A percentile compares a stretch with the other conserved stretches of the same genome.
Conservation (phyloP, 2,797 vertebrate species). For the Epinephelus coioides region DNA sequence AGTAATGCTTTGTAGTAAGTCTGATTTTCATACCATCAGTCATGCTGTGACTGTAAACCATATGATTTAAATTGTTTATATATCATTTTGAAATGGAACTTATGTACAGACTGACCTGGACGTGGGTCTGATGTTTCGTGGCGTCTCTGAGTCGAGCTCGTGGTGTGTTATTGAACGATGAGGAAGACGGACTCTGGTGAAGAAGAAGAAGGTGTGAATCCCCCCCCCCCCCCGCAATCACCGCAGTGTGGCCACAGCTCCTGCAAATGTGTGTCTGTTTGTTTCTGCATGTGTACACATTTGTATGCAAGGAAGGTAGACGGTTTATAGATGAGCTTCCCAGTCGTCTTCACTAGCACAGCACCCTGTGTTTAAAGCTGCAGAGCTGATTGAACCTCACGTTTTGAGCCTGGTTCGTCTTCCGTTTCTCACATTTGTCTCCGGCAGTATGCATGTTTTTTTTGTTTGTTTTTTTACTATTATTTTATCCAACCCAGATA, state of each 20-base stretch:
- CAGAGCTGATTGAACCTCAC: slow-evolving; percentile 41
- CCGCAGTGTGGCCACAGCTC: slow-evolving; percentile 39
- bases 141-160: slow-evolving; percentile 10
- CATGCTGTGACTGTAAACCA: slow-evolving; percentile 16
- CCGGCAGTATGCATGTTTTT: slow-evolving; percentile 31
- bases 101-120: not conserved
- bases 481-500: slow-evolving; percentile 13
- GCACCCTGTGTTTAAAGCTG: slow-evolving; percentile 29
- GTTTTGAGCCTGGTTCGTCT: slow-evolving; percentile 33
- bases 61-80: not conserved
- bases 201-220: slow-evolving; percentile 35
- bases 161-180: slow-evolving; percentile 7
- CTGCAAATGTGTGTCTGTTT: slow-evolving; percentile 35
- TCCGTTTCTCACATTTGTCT: slow-evolving; percentile 38
- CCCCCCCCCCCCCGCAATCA: not conserved
- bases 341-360: slow-evolving; percentile 17
- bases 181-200: slow-evolving; percentile 58
- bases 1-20: not conserved
- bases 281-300: slow-evolving; percentile 43
- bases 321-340: slow-evolving; percentile 8
- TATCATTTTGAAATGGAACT: slow-evolving; percentile 40
- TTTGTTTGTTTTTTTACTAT: not conserved
- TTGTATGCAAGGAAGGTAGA: slow-evolving; percentile 29
- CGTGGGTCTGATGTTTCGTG: slow-evolving; percentile 38
- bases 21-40: slow-evolving; percentile 35